Percentiles rank a stretch among this genome's conserved stretches.
phyloP scores from a whole-genome alignment of 2,888 invertebrate species.

The Pycnomerus fuliginosus region DNA sequence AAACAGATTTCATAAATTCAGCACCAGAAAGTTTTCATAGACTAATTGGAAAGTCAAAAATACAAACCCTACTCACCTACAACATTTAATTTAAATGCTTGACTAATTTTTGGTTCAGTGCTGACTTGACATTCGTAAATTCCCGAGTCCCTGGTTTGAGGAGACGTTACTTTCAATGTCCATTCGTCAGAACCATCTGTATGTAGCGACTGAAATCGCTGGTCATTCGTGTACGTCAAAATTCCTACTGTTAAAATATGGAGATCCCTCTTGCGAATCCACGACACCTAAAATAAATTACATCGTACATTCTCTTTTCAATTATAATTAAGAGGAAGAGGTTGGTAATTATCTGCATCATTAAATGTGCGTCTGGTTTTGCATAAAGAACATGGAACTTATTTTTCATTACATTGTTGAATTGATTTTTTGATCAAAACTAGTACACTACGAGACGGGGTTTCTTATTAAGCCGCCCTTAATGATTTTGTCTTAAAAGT shows the following conservation, averaged over 20 bases:
- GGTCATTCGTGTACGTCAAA: constrained; percentile 72
- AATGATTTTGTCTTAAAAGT: too few species aligned
- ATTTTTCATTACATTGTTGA: too few species aligned
- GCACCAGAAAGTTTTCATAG: background rate
- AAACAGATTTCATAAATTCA: constrained; percentile 8
- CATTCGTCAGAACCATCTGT: constrained; percentile 72
- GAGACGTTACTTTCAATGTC: constrained; percentile 69
- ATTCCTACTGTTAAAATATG: constrained; percentile 74
- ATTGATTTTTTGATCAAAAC: too few species aligned
- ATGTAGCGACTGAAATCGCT: constrained; percentile 69
- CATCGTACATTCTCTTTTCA: too few species aligned
- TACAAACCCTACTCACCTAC: constrained; percentile 62
- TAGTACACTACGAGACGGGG: too few species aligned
- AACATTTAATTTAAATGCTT: constrained; percentile 71
- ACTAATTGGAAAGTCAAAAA: background rate
- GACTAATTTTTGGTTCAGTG: constrained; percentile 76
- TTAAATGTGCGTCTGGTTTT: too few species aligned
- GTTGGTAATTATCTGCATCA: too few species aligned
- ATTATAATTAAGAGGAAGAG: too few species aligned
- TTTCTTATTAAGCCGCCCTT: too few species aligned
- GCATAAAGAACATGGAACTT: too few species aligned
- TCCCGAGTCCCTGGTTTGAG: constrained; percentile 68
- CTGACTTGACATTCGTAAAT: constrained; percentile 77
- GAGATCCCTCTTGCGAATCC: constrained; percentile 81
- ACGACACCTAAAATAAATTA: constrained; percentile 76